Evolutionary conservation across 2,797 vertebrate species (phyloP).

Genomic region (Dendrocincla fuliginosa): DNA sequence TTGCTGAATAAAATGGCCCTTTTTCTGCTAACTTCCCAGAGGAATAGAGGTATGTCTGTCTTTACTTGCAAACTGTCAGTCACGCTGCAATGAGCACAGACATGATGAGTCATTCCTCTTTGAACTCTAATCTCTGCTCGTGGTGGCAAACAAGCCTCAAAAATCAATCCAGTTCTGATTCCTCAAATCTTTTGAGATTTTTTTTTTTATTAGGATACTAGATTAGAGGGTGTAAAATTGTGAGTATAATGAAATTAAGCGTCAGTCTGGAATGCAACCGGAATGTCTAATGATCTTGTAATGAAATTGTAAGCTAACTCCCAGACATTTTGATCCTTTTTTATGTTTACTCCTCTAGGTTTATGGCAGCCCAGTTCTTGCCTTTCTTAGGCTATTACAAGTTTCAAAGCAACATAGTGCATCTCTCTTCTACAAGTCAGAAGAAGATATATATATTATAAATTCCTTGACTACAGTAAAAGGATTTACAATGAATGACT

Average conservation of each 20-base stretch:
- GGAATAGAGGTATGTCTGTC: not conserved
- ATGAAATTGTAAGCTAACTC: not conserved
- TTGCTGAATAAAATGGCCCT: constrained; percentile 1
- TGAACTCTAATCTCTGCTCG: constrained; percentile 66
- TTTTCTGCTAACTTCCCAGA: not conserved
- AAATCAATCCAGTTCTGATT: constrained; percentile 65
- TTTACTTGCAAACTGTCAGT: constrained; percentile 52
- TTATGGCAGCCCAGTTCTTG: not conserved
- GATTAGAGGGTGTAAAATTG: not conserved
- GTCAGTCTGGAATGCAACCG: not conserved
- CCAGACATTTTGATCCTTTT: not conserved
- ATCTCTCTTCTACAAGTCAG: not conserved
- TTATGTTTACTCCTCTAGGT: not conserved
- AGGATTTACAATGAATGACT: not conserved
- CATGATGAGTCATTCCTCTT: constrained; percentile 51
- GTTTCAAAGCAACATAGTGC: not conserved
- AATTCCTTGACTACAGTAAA: not conserved
- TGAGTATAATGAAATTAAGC: not conserved
- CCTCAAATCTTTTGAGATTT: not conserved
- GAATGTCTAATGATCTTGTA: not conserved
- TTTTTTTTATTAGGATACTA: not conserved
- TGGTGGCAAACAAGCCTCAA: constrained; percentile 61
- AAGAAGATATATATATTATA: not conserved
- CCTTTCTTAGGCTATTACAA: not conserved
- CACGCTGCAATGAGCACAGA: constrained; percentile 52